Evolutionary conservation across 2,888 invertebrate species (phyloP), one percentile per base, ranked within the genome.

Genomic region (Allophyes oxyacanthae): DNA sequence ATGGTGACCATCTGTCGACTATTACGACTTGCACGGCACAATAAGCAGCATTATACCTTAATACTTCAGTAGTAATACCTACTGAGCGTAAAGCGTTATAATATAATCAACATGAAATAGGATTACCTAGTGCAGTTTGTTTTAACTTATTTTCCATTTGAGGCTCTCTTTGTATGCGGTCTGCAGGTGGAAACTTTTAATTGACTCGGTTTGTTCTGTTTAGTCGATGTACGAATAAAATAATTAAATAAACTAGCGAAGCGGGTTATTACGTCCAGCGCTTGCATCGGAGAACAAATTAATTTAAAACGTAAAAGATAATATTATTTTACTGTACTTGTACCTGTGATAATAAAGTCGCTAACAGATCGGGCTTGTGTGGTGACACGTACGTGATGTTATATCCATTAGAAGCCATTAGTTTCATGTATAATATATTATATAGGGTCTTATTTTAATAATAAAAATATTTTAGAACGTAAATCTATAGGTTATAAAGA

Each of bases 111-210:
- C 26, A 15, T 40, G 7, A 13, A 49, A n/a, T 11, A 5, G n/a
- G 32, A 10, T 57, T 40, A 25, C 6, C 4, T 25, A 41, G 15
- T 33, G 15, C 28, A n/a, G 11, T 44, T 14, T 14, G 33, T 11
- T 33, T 36, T 2, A 45, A 34, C 6, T 64, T 45, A 58, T 58
- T 50, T 63, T 45, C 41, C 34, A 64, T 51, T 42, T 50, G 25
- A 33, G 10, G n/a, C 30, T 25, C 40, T 13, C 28, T 11, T 20
- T 9, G 41, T 46, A 52, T 59, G 53, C 53, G 28, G 52, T 28
- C 60, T 59, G 60, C 53, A 51, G 51, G 53, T 49, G 14, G 36
- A 40, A 61, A 51, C 46, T 65, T 66, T 65, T 61, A 66, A 65
- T 61, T 65, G 67, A 51, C 46, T 65, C 30, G 38, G 46, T 55